Percentiles rank a stretch among this genome's conserved stretches.
phyloP scores from a whole-genome alignment of 2,797 vertebrate species.

The Tenualosa ilisha region DNA sequence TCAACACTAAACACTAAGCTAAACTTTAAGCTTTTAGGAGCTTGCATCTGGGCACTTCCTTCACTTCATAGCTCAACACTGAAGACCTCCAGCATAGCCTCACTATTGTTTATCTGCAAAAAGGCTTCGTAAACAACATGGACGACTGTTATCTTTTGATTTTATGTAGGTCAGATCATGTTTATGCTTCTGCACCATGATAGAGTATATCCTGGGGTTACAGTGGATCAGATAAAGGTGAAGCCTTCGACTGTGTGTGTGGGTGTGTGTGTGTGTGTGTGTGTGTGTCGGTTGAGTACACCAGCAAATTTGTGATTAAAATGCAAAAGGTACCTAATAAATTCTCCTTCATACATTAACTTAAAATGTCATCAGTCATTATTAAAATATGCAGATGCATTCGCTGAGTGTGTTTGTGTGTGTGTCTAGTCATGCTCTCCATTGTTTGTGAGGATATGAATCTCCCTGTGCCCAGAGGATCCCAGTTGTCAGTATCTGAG shows the following conservation, averaged over 20 bases:
- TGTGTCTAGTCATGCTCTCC: not conserved
- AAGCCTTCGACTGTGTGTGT: not conserved
- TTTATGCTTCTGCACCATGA: not conserved
- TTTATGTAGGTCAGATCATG: not conserved
- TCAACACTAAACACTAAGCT: too few species aligned
- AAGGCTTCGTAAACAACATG: not conserved
- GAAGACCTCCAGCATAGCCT: too few species aligned
- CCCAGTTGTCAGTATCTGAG: not conserved
- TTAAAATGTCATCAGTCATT: not conserved
- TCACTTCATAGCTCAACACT: too few species aligned
- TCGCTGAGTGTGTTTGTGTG: not conserved
- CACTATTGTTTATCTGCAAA: not conserved
- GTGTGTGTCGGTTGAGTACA: not conserved
- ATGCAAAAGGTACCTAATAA: not conserved
- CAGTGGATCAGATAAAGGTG: not conserved
- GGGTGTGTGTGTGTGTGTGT: conserved; percentile 2
- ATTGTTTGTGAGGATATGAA: not conserved
- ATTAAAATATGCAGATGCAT: not conserved
- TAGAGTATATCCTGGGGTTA: not conserved
- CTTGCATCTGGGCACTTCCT: too few species aligned
- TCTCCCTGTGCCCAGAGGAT: not conserved
- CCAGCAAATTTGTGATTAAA: not conserved
- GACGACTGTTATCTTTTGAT: not conserved
- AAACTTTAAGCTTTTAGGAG: too few species aligned
- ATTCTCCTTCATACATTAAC: not conserved